Evolutionary conservation across 2,888 invertebrate species (phyloP).

Genomic region (Agapostemon virescens): DNA sequence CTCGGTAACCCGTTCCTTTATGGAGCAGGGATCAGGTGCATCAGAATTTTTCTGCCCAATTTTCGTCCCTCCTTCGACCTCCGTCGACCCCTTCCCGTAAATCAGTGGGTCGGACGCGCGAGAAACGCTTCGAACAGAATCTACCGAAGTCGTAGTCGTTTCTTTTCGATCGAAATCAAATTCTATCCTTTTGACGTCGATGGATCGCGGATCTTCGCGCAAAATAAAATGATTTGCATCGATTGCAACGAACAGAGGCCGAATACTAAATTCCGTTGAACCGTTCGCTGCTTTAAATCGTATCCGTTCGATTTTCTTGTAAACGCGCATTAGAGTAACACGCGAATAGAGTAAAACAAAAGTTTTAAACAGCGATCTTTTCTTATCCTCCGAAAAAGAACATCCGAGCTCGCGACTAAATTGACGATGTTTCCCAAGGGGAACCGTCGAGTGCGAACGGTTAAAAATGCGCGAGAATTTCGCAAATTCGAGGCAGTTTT

Average conservation of each 20-base stretch:
- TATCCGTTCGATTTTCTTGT: too few relatives aligned
- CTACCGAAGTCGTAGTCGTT: too few relatives aligned
- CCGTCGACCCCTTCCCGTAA: neutral
- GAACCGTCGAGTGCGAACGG: neutral
- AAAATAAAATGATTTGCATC: neutral
- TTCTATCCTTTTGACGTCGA: too few relatives aligned
- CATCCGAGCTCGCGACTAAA: neutral
- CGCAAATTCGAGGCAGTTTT: neutral
- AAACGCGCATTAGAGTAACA: too few relatives aligned
- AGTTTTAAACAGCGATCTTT: too few relatives aligned
- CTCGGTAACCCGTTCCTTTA: slow-evolving; percentile 60
- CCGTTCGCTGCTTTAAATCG: too few relatives aligned
- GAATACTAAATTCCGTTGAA: too few relatives aligned
- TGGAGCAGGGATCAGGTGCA: slow-evolving; percentile 48
- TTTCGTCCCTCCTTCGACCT: slow-evolving; percentile 13
- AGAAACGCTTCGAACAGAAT: too few relatives aligned
- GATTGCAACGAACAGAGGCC: neutral
- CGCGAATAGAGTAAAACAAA: too few relatives aligned
- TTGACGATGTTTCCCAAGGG: neutral
- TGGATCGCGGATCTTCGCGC: neutral
- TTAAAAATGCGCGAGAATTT: neutral
- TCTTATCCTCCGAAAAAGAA: neutral
- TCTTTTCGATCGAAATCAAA: too few relatives aligned
- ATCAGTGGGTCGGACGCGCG: neutral
- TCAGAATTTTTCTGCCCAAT: slow-evolving; percentile 36